Base-by-base conservation (phyloP, 2,888 invertebrate genomes). In the Incurvaria masculella region DNA sequence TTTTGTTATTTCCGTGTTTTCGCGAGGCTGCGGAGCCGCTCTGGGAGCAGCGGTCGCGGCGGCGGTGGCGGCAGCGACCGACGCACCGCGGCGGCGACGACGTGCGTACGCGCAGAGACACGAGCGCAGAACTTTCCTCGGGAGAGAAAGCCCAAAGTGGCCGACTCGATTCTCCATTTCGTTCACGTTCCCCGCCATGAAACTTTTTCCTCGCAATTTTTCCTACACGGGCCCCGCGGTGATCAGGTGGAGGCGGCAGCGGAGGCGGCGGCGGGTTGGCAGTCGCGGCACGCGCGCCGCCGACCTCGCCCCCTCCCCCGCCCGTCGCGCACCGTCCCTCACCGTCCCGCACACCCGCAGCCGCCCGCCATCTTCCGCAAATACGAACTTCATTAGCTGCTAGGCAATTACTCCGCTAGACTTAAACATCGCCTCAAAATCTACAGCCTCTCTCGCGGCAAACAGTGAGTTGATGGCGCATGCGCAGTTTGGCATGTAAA, bases 301-400 rank as follows among this genome's bases (percentile, higher is more conserved):
- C 61, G 61, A n/a, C n/a, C n/a, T n/a, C 62, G 60, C 62, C 65
- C 64, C 66, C 64, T 63, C 46, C n/a, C 49, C 38, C 39, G 41
- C 61, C 65, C 62, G 57, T 6, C 52, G 48, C 47, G 49, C 49
- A 44, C n/a, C n/a, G n/a, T n/a, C n/a, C n/a, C n/a, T n/a, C n/a
- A n/a, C n/a, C n/a, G n/a, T 47, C 52, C 49, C 49, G 46, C 46
- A 26, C 48, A 50, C 51, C 48, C 50, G 45, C 60, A 48, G 56
- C 62, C 64, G 63, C 66, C 58, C 57, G 54, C 60, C 69, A 14
- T 66, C 72, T 68, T 72, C 70, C 72, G 70, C 65, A 73, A 75
- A 78, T 76, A 78, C 76, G 78, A 78, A 79, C 78, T 79, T 79
- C 78, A 79, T 79, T 79, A 79, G 79, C 72, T 72, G 72, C 73